Conservation (phyloP, 2,797 vertebrate species). For the Lagodon rhomboides region DNA sequence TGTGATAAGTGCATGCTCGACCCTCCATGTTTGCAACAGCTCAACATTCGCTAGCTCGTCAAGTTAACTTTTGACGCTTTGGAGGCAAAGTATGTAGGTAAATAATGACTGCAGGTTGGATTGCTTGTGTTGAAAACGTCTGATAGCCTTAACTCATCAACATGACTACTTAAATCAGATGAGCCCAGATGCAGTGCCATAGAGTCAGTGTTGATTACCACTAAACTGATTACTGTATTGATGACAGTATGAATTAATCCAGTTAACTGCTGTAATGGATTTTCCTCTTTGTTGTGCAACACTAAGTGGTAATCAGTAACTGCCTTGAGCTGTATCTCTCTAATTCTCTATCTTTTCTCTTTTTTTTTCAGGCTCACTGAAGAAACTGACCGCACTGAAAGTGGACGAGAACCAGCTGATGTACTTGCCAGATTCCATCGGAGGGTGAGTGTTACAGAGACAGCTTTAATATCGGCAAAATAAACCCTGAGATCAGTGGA, state of each 20-base stretch:
- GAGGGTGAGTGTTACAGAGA: slow-evolving; percentile 88
- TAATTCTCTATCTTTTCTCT: slow-evolving; percentile 12
- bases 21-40: too few species aligned
- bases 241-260: slow-evolving; percentile 52
- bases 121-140: too few species aligned
- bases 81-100: too few species aligned
- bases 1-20: too few species aligned
- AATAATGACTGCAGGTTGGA: too few species aligned
- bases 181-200: slow-evolving; percentile 2
- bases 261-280: slow-evolving; percentile 57
- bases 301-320: slow-evolving; percentile 60
- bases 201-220: slow-evolving; percentile 20
- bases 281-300: slow-evolving; percentile 46
- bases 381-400: slow-evolving; percentile 95
- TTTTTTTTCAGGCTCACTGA: slow-evolving; percentile 89
- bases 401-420: slow-evolving; percentile 99
- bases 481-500: slow-evolving; percentile 56
- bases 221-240: slow-evolving; percentile 51
- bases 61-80: too few species aligned
- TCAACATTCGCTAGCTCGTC: too few species aligned
- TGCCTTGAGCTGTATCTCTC: slow-evolving; percentile 25
- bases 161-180: too few species aligned
- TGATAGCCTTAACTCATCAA: too few species aligned
- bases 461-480: slow-evolving; percentile 33
- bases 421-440: slow-evolving; percentile 94